These are phyloP conservation scores for Charaxes varanes DNA, from an alignment of 1,140 invertebrate genomes.

Conservation along the genomic window DNA sequence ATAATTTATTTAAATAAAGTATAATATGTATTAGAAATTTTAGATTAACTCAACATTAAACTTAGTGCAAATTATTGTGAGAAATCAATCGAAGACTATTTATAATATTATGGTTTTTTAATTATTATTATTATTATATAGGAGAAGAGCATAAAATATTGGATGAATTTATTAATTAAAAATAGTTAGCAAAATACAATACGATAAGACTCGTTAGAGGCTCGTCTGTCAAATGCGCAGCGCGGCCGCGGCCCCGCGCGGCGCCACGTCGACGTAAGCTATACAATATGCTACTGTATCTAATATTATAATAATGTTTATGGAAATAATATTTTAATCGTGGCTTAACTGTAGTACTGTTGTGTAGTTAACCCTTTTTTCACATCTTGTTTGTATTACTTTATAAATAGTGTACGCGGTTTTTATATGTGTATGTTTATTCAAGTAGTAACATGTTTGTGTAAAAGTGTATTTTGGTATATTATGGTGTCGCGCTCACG, in stretches of 20 bases:
- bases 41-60: constrained; percentile 72
- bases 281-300: constrained; percentile 57
- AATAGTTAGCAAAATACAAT: constrained; percentile 74
- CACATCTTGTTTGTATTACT: constrained; percentile 71
- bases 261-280: constrained; percentile 39
- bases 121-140: constrained; percentile 74
- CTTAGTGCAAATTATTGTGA: constrained; percentile 73
- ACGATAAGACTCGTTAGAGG: constrained; percentile 69
- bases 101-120: constrained; percentile 73
- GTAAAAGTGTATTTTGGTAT: constrained; percentile 70
- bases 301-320: constrained; percentile 56
- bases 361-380: constrained; percentile 70
- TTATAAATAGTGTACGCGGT: constrained; percentile 70
- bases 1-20: constrained; percentile 72
- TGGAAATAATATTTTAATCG: constrained; percentile 66
- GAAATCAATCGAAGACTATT: constrained; percentile 71
- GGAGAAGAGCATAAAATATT: constrained; percentile 69
- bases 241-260: constrained; percentile 10
- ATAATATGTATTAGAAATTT: constrained; percentile 73
- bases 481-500: constrained; percentile 26
- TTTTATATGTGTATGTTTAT: constrained; percentile 74
- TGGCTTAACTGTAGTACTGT: constrained; percentile 71
- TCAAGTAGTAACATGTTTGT: constrained; percentile 68
- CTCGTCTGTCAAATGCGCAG: constrained; percentile 59
- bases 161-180: constrained; percentile 74